These are phyloP conservation scores for Heliocidaris erythrogramma DNA, from an alignment of 35 echinoderm and acorn worm genomes.

Conservation along the genomic window DNA sequence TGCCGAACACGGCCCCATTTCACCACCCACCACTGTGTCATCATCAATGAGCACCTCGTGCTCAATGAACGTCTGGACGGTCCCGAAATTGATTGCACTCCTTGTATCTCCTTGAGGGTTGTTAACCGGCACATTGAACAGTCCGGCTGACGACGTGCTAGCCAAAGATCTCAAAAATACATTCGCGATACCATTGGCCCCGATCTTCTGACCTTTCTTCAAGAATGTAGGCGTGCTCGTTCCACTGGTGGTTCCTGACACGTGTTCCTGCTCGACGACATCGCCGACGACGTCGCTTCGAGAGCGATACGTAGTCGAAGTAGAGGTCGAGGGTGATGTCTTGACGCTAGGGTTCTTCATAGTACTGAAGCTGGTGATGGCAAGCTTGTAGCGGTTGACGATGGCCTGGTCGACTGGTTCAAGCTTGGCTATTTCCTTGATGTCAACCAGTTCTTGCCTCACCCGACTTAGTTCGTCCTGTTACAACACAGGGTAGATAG, in stretches of 20 bases:
- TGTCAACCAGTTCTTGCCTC: background rate
- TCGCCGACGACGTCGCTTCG: background rate
- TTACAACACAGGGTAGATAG: background rate
- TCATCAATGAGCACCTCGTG: background rate
- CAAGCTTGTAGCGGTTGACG: background rate
- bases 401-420: background rate
- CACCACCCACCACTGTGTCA: background rate
- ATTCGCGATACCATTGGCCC: background rate
- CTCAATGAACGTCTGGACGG: background rate
- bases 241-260: background rate
- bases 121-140: background rate
- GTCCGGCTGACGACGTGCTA: background rate
- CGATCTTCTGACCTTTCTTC: background rate
- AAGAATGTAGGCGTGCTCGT: constrained; percentile 11
- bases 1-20: background rate
- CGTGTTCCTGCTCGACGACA: background rate
- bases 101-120: background rate
- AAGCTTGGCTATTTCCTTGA: background rate
- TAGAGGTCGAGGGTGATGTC: background rate
- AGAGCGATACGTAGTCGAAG: background rate
- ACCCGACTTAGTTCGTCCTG: constrained; percentile 14
- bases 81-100: background rate
- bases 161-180: background rate
- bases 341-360: background rate
- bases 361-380: background rate